These are phyloP conservation scores for Microplitis demolitor DNA, from an alignment of 1,140 invertebrate genomes.

Conservation along the genomic window DNA sequence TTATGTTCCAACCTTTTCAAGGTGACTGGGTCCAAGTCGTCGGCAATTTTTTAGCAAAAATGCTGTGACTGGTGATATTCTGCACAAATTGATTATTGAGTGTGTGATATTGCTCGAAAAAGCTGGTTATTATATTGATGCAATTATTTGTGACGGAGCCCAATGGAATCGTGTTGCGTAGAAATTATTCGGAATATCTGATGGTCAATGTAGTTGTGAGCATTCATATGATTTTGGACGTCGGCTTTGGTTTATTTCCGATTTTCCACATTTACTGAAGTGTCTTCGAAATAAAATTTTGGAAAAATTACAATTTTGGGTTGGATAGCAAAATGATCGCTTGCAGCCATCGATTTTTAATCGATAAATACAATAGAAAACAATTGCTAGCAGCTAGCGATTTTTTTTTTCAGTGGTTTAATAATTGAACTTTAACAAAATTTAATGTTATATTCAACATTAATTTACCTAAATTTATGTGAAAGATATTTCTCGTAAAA, in stretches of 20 bases:
- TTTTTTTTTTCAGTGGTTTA: too few relatives aligned
- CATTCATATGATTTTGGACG: slow-evolving; percentile 9
- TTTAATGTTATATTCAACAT: too few relatives aligned
- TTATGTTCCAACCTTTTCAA: slow-evolving; percentile 46
- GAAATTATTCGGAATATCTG: slow-evolving; percentile 24
- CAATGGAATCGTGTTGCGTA: slow-evolving; percentile 32
- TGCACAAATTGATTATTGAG: slow-evolving; percentile 29
- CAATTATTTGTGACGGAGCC: slow-evolving; percentile 28
- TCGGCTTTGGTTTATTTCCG: slow-evolving; percentile 28
- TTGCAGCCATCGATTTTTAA: slow-evolving; percentile 6
- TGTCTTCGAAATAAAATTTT: background rate
- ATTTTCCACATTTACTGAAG: slow-evolving; percentile 31
- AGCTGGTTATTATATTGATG: slow-evolving; percentile 28
- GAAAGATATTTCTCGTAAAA: too few relatives aligned
- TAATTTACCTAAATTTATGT: too few relatives aligned
- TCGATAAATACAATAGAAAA: too few relatives aligned
- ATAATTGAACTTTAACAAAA: too few relatives aligned
- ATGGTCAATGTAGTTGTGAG: slow-evolving; percentile 1
- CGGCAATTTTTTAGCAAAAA: slow-evolving; percentile 26
- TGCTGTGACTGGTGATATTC: background rate
- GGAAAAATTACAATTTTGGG: too few relatives aligned
- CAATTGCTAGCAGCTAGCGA: background rate
- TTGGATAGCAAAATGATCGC: background rate
- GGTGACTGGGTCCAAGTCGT: slow-evolving; percentile 38
- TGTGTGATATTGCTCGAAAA: slow-evolving; percentile 28